Base-by-base conservation (phyloP, 2,113 vertebrate species). In the Narcine bancroftii region DNA sequence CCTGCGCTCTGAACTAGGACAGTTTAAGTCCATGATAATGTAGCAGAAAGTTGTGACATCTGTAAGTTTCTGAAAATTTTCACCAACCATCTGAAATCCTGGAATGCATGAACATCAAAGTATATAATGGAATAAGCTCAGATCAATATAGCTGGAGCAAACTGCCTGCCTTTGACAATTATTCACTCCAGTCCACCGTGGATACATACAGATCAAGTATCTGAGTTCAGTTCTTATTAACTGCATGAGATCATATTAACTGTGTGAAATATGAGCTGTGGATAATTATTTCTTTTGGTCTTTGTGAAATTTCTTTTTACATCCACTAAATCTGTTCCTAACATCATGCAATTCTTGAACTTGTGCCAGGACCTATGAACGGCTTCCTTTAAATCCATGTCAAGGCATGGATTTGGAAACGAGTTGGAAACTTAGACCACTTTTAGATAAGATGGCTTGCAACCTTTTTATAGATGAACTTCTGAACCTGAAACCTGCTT, bases 251-350 rank as follows among this genome's bases (percentile, higher is more conserved):
- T 91, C 89, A 94, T 95, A 95, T 94, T 95, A 95, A 93, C 69
- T 0, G 89, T 53, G 93, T 95, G 94, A 93, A 95, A 96, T 93
- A 92, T 94, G 94, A 96, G 95, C 94, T 93, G 92, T 93, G 94
- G 92, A 94, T 94, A 95, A 95, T 95, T 95, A 95, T 95, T 95
- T 95, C 21, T 89, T 91, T 95, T 95, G 95, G 93, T 93, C 94
- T 94, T 94, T 95, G 93, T 94, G 95, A 95, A 94, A 95, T 95
- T 95, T 94, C 93, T 92, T 81, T 92, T 77, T 92, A 66, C 75
- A 93, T 95, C 94, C 92, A 93, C 93, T 94, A 93, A 94, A 94
- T 94, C 94, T 95, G 95, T 95, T 95, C 94, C 95, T 92, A 94
- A 95, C 94, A 95, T 93, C 94, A 94, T 93, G 93, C 94, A 94